Conservation (phyloP, 2,797 vertebrate genomes). For the Ammospiza maritima region DNA sequence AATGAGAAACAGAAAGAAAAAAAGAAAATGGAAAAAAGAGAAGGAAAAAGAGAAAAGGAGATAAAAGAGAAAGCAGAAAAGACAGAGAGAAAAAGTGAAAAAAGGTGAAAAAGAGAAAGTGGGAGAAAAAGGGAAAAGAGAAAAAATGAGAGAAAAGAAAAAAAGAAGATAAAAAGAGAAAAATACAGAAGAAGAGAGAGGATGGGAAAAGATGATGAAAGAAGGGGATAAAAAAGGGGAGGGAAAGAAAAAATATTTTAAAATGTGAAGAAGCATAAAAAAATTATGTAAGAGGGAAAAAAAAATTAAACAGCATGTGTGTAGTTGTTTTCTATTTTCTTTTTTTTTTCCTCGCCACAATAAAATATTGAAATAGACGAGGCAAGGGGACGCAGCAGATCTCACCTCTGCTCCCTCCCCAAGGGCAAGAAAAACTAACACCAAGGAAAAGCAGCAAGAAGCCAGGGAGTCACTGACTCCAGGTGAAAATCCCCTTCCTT, state of each 20-base stretch:
- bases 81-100: background rate
- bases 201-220: background rate
- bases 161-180: background rate
- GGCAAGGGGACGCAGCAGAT: background rate
- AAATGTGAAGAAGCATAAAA: background rate
- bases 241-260: background rate
- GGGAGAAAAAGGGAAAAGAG: no score
- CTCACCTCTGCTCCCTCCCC: background rate
- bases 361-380: background rate
- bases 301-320: background rate
- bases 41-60: background rate
- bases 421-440: rapidly evolving
- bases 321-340: background rate
- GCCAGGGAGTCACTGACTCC: background rate
- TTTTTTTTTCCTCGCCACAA: background rate
- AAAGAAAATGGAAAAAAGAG: background rate
- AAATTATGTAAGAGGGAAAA: background rate
- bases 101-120: no score
- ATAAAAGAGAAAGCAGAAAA: background rate
- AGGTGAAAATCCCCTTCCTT: background rate
- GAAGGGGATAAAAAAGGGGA: background rate
- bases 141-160: background rate
- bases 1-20: background rate
- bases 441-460: background rate
- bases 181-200: background rate